Conservation (phyloP, 2,113 vertebrate species). For the Lamprologus tigripictilis region DNA sequence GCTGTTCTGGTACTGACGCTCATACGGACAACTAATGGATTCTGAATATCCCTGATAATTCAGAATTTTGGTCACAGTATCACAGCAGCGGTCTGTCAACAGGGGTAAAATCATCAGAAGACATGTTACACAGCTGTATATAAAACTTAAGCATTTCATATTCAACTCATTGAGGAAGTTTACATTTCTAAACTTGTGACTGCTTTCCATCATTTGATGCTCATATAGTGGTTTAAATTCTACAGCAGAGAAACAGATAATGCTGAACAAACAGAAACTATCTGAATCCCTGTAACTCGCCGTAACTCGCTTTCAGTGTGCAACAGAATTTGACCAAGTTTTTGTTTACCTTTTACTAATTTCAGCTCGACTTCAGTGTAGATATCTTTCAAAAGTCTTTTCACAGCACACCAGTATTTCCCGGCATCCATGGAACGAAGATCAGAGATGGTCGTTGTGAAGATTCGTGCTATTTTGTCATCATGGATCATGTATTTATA, state of each 20-base stretch:
- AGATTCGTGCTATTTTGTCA: neutral
- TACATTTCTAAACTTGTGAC: neutral
- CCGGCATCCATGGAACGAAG: rapidly evolving
- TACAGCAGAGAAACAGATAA: neutral
- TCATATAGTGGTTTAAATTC: neutral
- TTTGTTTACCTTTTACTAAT: neutral
- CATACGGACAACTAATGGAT: neutral
- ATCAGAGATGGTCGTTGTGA: neutral
- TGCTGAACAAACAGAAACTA: neutral
- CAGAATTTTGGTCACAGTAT: neutral
- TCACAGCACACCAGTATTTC: neutral
- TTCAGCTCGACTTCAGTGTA: neutral
- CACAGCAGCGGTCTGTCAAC: neutral
- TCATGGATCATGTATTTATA: neutral
- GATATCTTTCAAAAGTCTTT: neutral
- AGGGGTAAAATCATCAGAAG: neutral
- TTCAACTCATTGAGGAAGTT: neutral
- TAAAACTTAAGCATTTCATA: rapidly evolving
- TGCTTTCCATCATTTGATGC: rapidly evolving
- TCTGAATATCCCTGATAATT: neutral
- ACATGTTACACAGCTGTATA: neutral
- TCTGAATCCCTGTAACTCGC: neutral
- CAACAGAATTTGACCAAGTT: neutral
- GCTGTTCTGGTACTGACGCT: neutral
- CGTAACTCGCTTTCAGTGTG: neutral